Evolutionary conservation across 2,888 invertebrate genomes (phyloP).

Genomic region (Chrysolina haemoptera): DNA sequence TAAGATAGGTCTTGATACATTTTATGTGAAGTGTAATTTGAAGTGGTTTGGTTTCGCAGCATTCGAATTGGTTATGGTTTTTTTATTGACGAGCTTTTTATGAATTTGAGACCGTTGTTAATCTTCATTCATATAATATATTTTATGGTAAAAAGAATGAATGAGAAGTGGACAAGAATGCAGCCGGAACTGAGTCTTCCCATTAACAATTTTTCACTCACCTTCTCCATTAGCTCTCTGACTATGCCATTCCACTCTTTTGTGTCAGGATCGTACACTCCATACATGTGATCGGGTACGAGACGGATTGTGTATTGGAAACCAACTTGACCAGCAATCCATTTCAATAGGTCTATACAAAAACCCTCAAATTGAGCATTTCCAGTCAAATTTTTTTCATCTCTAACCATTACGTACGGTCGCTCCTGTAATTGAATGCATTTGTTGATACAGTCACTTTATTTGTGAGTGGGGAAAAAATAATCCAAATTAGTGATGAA

Average conservation of each 20-base stretch:
- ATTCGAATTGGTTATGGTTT: no score
- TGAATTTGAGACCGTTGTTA: no score
- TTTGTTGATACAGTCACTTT: not conserved
- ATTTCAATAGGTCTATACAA: slow-evolving; percentile 90
- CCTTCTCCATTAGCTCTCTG: slow-evolving; percentile 88
- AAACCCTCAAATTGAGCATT: slow-evolving; percentile 92
- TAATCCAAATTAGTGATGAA: no score
- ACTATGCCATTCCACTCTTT: slow-evolving; percentile 94
- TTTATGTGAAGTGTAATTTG: no score
- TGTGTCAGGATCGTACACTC: slow-evolving; percentile 88
- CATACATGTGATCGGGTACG: slow-evolving; percentile 92
- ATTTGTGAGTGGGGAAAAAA: no score
- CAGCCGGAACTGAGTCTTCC: not conserved
- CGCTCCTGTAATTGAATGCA: slow-evolving; percentile 77
- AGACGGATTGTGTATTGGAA: slow-evolving; percentile 89
- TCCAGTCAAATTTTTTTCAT: slow-evolving; percentile 87
- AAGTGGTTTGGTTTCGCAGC: no score
- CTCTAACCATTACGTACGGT: slow-evolving; percentile 92
- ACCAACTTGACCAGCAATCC: slow-evolving; percentile 87
- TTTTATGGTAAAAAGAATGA: not conserved
- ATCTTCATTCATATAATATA: no score
- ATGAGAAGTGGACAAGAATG: not conserved
- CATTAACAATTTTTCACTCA: slow-evolving; percentile 63
- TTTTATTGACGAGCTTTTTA: no score
- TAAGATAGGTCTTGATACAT: no score